Evolutionary conservation across 2,797 vertebrate species (phyloP), one percentile per base, ranked within the genome.

Genomic region (Rhabdomys pumilio): DNA sequence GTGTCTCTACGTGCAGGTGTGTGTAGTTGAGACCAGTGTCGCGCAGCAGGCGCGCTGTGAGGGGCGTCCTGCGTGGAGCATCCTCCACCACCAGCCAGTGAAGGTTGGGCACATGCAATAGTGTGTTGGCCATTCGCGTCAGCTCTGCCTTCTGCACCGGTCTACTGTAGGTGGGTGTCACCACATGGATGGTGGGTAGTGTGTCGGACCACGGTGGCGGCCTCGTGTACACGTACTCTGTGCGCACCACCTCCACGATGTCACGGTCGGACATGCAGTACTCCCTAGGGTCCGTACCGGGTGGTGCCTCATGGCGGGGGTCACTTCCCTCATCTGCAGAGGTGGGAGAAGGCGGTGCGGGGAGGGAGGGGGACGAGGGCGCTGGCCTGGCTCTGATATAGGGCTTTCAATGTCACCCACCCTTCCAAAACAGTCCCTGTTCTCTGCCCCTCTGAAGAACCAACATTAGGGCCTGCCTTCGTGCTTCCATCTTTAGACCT

Each of bases 31-130:
- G 99, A 55, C 99, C 99, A 0, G 99, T 99, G 98, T 99, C 99
- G 24, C 99, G 98, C 97, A 99, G 99, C 95, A 99, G 99, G 47
- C 99, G 99, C 0, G 99, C 99, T n/a, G 99, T 99, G 7, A 99
- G 99, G 0, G 99, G 98, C 0, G 99, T 99, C 89, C 99, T 99
- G 65, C 99, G 98, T 76, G 99, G 99, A 0, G 99, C 99, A 34
- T 99, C 99, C 98, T 99, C 99, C 98, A 99, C 99, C 98, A 99
- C 98, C 98, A 99, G 99, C 99, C 99, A 99, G 99, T 99, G 99
- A 96, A 99, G 98, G 98, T 99, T 99, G 92, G 99, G 99, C 8
- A 99, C 99, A 0, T 99, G 99, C 96, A 99, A 99, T 96, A 99
- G 99, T 0, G 99, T 99, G 98, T 99, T 99, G 82, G 99, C 99